Evolutionary conservation across 2,888 invertebrate genomes (phyloP).

Genomic region (Papilio demoleus): DNA sequence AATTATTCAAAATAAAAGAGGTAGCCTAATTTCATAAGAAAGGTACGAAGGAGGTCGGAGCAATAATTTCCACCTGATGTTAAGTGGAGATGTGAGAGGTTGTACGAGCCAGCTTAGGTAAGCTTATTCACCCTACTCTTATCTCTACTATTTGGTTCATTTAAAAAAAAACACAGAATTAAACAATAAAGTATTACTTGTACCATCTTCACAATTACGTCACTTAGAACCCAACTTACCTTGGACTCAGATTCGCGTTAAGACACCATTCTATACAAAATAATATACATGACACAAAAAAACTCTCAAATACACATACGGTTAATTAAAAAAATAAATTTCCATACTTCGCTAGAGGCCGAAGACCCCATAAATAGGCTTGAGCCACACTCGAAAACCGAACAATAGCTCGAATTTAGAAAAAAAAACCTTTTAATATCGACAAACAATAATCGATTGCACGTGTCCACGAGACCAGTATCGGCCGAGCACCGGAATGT

Average conservation of each 20-base stretch:
- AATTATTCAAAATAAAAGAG: too few relatives aligned
- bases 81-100: too few relatives aligned
- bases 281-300: slow-evolving; percentile 13
- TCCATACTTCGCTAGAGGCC: slow-evolving; percentile 62
- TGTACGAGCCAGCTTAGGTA: too few relatives aligned
- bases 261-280: slow-evolving; percentile 6
- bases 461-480: slow-evolving; percentile 38
- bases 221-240: slow-evolving; percentile 8
- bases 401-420: slow-evolving; percentile 24
- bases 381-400: slow-evolving; percentile 33
- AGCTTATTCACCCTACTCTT: too few relatives aligned
- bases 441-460: not conserved
- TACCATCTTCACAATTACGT: not conserved
- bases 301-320: slow-evolving; percentile 5
- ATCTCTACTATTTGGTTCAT: too few relatives aligned
- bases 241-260: not conserved
- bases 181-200: not conserved
- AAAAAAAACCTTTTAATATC: not conserved
- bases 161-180: too few relatives aligned
- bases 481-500: slow-evolving; percentile 41
- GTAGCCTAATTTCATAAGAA: too few relatives aligned
- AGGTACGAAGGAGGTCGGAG: too few relatives aligned
- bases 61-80: too few relatives aligned
- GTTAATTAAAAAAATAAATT: slow-evolving; percentile 24
- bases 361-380: slow-evolving; percentile 66